These are phyloP conservation scores for Discoglossus pictus DNA, from an alignment of 2,797 vertebrate species.

Conservation along the genomic window DNA sequence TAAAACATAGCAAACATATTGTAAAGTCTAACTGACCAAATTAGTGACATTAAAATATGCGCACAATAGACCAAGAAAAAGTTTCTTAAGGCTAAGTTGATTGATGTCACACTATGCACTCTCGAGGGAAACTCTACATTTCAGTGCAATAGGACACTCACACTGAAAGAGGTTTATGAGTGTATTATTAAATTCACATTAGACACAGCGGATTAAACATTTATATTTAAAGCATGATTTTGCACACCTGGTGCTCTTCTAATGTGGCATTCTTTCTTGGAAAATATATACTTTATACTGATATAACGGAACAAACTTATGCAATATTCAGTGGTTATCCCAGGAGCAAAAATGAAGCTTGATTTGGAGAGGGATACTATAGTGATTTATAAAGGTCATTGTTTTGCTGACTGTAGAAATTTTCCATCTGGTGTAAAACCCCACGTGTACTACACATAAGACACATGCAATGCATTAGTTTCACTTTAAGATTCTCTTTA, in stretches of 20 bases:
- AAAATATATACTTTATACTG: background rate
- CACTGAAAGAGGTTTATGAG: too few relatives aligned
- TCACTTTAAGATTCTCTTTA: conserved; percentile 61
- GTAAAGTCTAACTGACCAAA: too few relatives aligned
- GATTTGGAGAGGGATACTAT: conserved; percentile 69
- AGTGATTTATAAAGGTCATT: conserved; percentile 79
- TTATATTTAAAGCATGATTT: conserved; percentile 1
- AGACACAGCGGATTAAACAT: background rate
- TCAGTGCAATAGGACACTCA: too few relatives aligned
- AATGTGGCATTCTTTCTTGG: background rate
- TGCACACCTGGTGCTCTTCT: conserved; percentile 20
- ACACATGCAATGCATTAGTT: conserved; percentile 72
- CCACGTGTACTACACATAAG: conserved; percentile 68
- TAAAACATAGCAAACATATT: too few relatives aligned
- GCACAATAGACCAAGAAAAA: too few relatives aligned
- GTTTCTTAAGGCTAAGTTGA: too few relatives aligned
- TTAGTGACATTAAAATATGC: too few relatives aligned
- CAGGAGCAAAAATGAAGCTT: conserved; percentile 69
- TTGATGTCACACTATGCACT: too few relatives aligned
- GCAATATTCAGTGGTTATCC: conserved; percentile 61
- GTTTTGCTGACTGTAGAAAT: conserved; percentile 73
- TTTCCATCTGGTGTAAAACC: conserved; percentile 75
- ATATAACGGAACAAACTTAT: conserved; percentile 11
- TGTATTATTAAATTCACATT: too few relatives aligned
- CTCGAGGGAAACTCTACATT: too few relatives aligned